These are phyloP conservation scores for Numenius phaeopus DNA, from an alignment of 2,797 vertebrate species.

Conservation along the genomic window DNA sequence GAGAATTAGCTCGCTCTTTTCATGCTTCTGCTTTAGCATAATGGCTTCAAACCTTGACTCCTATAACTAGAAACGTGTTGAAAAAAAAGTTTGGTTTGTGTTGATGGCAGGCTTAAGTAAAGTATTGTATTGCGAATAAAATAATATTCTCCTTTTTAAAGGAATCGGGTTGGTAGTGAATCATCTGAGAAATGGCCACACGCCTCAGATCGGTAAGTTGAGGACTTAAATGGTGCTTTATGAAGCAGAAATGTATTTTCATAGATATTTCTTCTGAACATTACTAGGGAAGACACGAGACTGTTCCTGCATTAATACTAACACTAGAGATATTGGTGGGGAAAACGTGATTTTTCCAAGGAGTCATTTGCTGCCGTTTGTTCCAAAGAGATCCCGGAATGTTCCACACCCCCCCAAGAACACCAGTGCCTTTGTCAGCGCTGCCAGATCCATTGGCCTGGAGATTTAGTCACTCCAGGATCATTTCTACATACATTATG, in stretches of 20 bases:
- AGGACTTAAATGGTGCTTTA: not conserved
- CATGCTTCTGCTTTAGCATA: not conserved
- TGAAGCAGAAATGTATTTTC: not conserved
- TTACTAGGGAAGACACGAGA: not conserved
- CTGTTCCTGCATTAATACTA: not conserved
- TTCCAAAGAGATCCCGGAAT: not conserved
- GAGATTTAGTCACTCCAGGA: not conserved
- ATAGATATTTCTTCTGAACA: not conserved
- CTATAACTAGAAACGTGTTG: rapidly evolving
- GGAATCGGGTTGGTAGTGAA: not conserved
- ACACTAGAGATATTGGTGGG: not conserved
- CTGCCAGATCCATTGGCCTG: not conserved
- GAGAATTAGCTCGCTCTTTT: not conserved
- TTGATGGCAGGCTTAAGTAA: not conserved
- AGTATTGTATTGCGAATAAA: not conserved
- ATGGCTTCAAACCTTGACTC: not conserved
- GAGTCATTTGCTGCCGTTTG: not conserved
- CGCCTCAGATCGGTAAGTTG: slow-evolving; percentile 84
- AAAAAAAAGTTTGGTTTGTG: not conserved
- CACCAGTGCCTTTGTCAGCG: not conserved
- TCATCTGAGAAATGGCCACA: slow-evolving; percentile 78
- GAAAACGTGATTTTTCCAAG: not conserved
- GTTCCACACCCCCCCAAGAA: not conserved
- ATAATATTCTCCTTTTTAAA: not conserved
- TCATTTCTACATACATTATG: not conserved